These are phyloP conservation scores for Carassius gibelio DNA, from an alignment of 2,113 vertebrate species.

Conservation along the genomic window DNA sequence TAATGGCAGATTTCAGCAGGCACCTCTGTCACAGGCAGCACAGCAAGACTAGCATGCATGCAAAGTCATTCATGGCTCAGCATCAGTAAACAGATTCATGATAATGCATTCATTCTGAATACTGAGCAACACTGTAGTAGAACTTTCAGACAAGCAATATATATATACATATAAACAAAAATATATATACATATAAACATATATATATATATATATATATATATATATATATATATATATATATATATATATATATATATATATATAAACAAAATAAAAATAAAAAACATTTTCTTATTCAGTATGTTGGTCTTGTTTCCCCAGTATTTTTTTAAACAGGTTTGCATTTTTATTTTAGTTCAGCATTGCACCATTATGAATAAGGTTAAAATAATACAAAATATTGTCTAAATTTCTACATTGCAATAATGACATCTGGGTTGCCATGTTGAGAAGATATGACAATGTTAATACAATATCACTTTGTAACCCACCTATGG, in stretches of 20 bases:
- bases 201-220: no score
- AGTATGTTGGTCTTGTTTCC: constrained; percentile 1
- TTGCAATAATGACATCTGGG: background rate
- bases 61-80: constrained; percentile 1
- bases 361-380: background rate
- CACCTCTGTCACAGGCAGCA: background rate
- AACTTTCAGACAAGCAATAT: constrained; percentile 33
- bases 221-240: no score
- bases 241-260: no score
- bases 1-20: background rate
- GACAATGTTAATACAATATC: no score
- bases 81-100: background rate
- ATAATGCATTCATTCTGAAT: background rate
- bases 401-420: background rate
- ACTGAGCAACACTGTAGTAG: background rate
- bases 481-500: no score
- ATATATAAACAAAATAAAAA: no score
- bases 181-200: no score
- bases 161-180: background rate
- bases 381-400: no score
- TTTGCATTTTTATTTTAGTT: background rate
- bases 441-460: no score
- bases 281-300: background rate
- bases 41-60: constrained; percentile 34
- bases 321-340: background rate